phyloP scores from a whole-genome alignment of 2,888 invertebrate species.

The Incurvaria masculella region DNA sequence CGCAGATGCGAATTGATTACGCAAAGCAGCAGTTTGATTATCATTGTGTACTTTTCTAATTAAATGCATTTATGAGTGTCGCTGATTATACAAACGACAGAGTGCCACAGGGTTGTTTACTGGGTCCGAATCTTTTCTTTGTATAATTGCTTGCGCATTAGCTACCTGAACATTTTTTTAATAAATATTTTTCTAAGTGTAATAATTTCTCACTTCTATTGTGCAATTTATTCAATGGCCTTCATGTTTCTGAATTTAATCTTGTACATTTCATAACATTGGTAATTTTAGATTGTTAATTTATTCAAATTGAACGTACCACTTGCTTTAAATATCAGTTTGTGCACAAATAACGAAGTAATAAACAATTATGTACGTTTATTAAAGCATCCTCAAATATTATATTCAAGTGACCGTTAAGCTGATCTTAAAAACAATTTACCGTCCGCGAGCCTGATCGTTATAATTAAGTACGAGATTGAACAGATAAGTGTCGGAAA shows the following conservation, averaged over 20 bases:
- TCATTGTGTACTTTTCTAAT: constrained; percentile 9
- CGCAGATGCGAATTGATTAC: background rate
- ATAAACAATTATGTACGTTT: background rate
- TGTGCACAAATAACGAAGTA: background rate
- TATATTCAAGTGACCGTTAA: background rate
- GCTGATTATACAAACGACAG: background rate
- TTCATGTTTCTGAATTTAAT: too few species aligned
- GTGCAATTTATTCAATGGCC: too few species aligned
- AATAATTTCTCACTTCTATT: too few species aligned
- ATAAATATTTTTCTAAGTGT: too few species aligned
- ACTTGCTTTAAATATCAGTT: background rate
- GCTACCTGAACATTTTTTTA: too few species aligned
- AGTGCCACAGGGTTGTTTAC: background rate
- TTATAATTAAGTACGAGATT: background rate
- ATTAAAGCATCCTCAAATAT: background rate
- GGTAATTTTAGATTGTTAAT: too few species aligned
- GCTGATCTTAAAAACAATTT: background rate
- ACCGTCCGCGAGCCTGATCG: background rate
- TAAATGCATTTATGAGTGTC: background rate
- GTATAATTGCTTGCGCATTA: background rate
- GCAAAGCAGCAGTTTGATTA: background rate
- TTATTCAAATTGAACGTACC: background rate
- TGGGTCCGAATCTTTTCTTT: background rate
- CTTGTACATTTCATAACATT: too few species aligned
- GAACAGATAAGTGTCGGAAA: background rate